A percentile compares a stretch with the other conserved stretches of the same genome.
Evolutionary conservation across 2,113 vertebrate genomes (phyloP).

Genomic region (Onychorhynchus coronatus): DNA sequence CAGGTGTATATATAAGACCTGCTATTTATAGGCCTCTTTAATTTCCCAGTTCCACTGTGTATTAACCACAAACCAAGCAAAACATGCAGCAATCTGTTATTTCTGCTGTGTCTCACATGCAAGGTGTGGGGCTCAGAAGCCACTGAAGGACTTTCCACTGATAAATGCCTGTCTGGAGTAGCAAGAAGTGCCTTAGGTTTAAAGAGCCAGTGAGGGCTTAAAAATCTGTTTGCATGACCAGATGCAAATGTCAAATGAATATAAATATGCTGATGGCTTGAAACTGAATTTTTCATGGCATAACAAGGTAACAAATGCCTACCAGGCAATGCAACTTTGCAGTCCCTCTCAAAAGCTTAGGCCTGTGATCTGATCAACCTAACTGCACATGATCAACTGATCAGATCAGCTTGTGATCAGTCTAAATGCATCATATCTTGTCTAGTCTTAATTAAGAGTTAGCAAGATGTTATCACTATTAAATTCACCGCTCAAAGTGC

Average conservation of each 20-base stretch:
- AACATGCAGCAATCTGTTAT: background rate
- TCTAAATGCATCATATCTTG: background rate
- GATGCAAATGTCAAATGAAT: background rate
- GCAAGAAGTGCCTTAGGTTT: background rate
- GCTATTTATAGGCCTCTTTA: slow-evolving; percentile 16
- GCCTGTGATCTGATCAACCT: background rate
- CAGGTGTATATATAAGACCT: background rate
- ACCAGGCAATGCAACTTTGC: background rate
- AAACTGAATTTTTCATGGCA: background rate
- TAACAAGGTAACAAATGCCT: background rate
- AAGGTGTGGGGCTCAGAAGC: background rate
- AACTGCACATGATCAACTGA: background rate
- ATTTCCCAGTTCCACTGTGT: background rate
- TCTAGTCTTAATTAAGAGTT: background rate
- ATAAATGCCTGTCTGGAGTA: background rate
- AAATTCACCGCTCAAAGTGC: background rate
- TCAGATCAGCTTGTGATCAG: background rate
- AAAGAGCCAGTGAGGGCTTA: background rate
- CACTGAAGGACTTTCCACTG: background rate
- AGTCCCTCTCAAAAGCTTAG: background rate
- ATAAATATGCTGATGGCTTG: background rate
- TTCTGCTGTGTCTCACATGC: background rate
- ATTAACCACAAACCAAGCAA: background rate
- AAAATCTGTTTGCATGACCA: background rate
- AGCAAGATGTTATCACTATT: background rate